These are phyloP conservation scores for Aegithalos caudatus DNA, from an alignment of 2,113 vertebrate genomes.

Conservation along the genomic window DNA sequence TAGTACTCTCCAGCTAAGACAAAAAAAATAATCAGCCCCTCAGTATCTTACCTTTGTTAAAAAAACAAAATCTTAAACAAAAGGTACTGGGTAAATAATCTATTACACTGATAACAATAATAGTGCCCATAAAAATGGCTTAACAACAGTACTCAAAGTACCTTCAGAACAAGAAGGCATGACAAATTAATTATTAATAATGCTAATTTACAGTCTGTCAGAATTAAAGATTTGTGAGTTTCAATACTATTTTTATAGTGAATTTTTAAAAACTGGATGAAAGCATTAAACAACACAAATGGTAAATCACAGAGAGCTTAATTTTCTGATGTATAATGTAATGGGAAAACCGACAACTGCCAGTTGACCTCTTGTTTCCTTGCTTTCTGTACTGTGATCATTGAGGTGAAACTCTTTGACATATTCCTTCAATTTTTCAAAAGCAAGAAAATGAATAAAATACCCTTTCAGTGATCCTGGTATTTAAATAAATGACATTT, in stretches of 20 bases:
- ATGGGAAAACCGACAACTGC: neutral
- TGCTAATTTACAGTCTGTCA: neutral
- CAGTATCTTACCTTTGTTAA: neutral
- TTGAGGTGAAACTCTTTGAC: constrained; percentile 25
- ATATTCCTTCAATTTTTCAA: constrained; percentile 47
- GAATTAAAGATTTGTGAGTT: neutral
- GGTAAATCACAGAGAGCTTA: neutral
- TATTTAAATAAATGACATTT: constrained; percentile 64
- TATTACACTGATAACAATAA: neutral
- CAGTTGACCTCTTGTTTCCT: constrained; percentile 25
- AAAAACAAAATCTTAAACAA: neutral
- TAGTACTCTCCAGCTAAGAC: neutral
- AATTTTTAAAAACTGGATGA: neutral
- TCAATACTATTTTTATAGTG: neutral
- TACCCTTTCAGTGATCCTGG: constrained; percentile 44
- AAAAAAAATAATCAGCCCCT: neutral
- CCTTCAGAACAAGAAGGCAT: neutral
- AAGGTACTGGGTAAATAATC: neutral
- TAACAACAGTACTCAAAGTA: neutral
- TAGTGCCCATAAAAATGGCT: neutral
- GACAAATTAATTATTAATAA: neutral
- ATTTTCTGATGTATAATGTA: constrained; percentile 8
- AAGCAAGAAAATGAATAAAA: constrained; percentile 53
- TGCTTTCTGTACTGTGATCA: neutral
- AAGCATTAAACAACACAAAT: neutral